Evolutionary conservation across 2,797 vertebrate species (phyloP).

Genomic region (Delichon dasypus): DNA sequence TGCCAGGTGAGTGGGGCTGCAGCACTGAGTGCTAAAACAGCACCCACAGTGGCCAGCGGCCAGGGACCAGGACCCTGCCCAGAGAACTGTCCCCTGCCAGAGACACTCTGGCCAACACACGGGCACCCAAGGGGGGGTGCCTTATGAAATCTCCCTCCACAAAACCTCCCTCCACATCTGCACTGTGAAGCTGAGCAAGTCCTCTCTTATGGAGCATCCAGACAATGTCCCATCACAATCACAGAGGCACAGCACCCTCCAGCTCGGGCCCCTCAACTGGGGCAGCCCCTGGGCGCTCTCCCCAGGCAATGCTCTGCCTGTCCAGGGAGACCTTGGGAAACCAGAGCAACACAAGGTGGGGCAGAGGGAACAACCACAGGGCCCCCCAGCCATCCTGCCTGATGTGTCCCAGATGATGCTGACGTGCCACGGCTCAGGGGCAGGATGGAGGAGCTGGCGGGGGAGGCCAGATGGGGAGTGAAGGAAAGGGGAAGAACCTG

Average conservation of each 20-base stretch:
- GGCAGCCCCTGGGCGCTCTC: not conserved
- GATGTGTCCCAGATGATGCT: constrained; percentile 29
- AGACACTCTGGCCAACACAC: not conserved
- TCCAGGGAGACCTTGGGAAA: not conserved
- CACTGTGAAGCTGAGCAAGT: not conserved
- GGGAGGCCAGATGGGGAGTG: not conserved
- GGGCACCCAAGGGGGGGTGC: fast-evolving
- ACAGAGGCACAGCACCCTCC: fast-evolving
- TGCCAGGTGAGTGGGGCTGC: not conserved
- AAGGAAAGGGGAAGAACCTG: not conserved
- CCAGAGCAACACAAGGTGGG: not conserved
- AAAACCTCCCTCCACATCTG: not conserved
- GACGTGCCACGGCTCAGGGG: constrained; percentile 23
- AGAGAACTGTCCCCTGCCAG: not conserved
- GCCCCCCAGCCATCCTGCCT: not conserved
- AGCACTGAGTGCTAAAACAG: not conserved
- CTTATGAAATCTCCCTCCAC: not conserved
- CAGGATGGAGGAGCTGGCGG: not conserved
- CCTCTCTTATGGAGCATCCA: not conserved
- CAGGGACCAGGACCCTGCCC: not conserved
- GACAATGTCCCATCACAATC: not conserved
- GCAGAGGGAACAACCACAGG: not conserved
- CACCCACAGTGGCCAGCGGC: fast-evolving
- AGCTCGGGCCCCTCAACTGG: not conserved
- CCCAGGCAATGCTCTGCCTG: not conserved